A percentile compares a stretch with the other conserved stretches of the same genome.
Evolutionary conservation across 2,113 vertebrate species (phyloP).

Genomic region (Nothoprocta perdicaria): DNA sequence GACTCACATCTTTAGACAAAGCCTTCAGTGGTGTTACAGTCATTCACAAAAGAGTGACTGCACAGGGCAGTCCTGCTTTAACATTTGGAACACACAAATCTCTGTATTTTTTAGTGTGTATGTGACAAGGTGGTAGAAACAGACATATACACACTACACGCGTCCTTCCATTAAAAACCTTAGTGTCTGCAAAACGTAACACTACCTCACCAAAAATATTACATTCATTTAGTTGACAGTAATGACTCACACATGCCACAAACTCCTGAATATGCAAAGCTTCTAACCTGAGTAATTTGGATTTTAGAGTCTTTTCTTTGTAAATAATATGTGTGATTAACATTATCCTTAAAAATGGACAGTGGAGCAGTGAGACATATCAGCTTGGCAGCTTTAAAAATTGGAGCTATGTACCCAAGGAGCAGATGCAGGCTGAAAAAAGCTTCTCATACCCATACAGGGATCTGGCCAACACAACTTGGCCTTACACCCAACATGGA

Average conservation of each 20-base stretch:
- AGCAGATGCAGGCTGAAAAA: not conserved
- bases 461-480: not conserved
- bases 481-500: not conserved
- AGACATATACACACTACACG: not conserved
- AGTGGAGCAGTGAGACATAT: not conserved
- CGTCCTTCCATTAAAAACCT: not conserved
- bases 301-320: slow-evolving; percentile 18
- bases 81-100: not conserved
- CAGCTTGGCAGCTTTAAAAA: not conserved
- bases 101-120: not conserved
- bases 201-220: not conserved
- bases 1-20: not conserved
- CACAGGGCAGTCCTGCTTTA: not conserved
- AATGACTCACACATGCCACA: not conserved
- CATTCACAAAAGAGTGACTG: fast-evolving
- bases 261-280: not conserved
- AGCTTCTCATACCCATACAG: slow-evolving; percentile 16
- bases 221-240: not conserved
- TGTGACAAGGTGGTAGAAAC: not conserved
- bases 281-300: slow-evolving; percentile 13
- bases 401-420: not conserved
- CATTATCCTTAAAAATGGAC: not conserved
- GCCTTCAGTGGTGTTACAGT: not conserved
- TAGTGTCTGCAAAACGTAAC: not conserved
- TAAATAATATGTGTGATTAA: slow-evolving; percentile 2